Evolutionary conservation across 1,140 invertebrate species (phyloP).

Genomic region (Trinorchestia longiramus): DNA sequence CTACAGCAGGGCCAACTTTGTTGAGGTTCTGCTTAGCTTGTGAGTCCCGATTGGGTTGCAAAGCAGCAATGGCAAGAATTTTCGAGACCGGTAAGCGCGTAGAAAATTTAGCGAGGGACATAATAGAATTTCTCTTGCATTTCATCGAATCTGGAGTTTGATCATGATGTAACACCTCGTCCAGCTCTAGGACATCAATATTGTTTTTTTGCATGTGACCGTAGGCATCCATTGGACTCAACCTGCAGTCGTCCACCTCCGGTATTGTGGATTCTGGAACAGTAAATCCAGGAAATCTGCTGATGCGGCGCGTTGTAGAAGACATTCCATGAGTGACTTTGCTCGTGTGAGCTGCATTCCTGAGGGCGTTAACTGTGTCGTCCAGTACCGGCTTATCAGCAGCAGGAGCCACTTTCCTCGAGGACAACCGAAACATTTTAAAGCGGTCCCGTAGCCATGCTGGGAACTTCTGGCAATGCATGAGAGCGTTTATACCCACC

Average conservation of each 20-base stretch:
- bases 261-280: neutral
- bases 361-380: neutral
- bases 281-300: neutral
- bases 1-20: conserved; percentile 27
- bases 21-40: conserved; percentile 36
- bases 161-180: neutral
- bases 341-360: neutral
- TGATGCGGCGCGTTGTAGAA: neutral
- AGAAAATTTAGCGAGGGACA: neutral
- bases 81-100: neutral
- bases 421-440: neutral
- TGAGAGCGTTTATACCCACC: neutral
- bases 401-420: neutral
- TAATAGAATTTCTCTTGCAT: neutral
- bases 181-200: neutral
- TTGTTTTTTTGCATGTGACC: neutral
- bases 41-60: neutral
- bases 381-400: neutral
- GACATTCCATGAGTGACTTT: neutral
- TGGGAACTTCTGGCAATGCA: conserved; percentile 47
- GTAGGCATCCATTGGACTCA: neutral
- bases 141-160: neutral
- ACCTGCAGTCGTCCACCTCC: neutral
- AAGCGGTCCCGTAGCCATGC: neutral
- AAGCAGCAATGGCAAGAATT: neutral